Evolutionary conservation across 2,113 vertebrate genomes (phyloP), one percentile per base, ranked within the genome.

Genomic region (Saimiri boliviensis): DNA sequence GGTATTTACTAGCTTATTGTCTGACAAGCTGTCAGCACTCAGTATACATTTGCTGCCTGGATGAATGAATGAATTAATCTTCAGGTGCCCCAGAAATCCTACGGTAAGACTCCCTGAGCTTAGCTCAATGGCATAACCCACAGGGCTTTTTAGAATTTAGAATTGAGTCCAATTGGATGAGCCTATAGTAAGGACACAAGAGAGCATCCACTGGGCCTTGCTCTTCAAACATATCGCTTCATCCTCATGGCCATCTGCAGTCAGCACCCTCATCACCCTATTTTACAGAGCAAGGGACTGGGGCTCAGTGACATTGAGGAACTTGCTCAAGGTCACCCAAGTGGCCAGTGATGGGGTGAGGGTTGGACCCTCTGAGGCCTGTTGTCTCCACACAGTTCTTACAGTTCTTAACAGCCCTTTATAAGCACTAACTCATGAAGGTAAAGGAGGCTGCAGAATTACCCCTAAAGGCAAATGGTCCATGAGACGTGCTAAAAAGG

Each of bases 241-340:
- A 11, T 12, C 19, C 82, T 58, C 1, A 0, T 25, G 40, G 8
- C 58, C 27, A 0, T 42, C 56, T 12, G 1, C n/a, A 8, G 23
- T 35, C 3, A 6, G 80, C 20, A n/a, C 47, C 54, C 17, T 37
- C 56, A 7, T 35, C 32, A 30, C 27, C 54, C 85, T 42, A 35
- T 45, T 85, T 85, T 20, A n/a, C 58, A 42, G 68, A 81, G 20
- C 58, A 30, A 81, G 84, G 23, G 71, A 40, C 42, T 6, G 16
- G 77, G 80, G 87, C 13, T 74, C 54, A 5, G n/a, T 30, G 63
- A 60, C 58, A 35, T 63, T 23, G 27, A 84, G 85, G 56, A 60
- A 14, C 63, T 32, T 58, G 32, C 27, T 42, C 35, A 71, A 32
- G 52, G 19, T 93, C 58, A 49, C 66, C 54, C 82, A 63, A n/a